These are phyloP conservation scores for Dromiciops gliroides DNA, from an alignment of 2,113 vertebrate species.

Conservation along the genomic window DNA sequence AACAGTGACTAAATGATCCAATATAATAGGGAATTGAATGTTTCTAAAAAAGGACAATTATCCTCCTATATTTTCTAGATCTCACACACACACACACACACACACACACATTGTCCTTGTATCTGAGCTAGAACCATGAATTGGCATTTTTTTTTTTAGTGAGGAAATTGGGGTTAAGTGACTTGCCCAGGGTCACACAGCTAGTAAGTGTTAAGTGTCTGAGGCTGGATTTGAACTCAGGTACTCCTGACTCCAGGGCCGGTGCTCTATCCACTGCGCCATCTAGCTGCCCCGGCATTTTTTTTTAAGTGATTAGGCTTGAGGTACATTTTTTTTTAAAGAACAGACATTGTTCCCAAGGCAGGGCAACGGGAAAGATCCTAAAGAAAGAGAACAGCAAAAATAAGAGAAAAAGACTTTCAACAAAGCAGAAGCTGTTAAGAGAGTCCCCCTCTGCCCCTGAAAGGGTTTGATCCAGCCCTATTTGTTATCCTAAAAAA, in stretches of 20 bases:
- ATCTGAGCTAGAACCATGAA: background rate
- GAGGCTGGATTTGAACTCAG: too few species aligned
- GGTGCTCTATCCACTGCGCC: too few species aligned
- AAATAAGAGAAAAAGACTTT: constrained; percentile 58
- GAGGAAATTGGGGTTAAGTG: too few species aligned
- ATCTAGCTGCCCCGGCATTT: too few species aligned
- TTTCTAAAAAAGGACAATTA: constrained; percentile 55
- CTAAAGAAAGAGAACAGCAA: constrained; percentile 42
- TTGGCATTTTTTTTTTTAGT: constrained; percentile 17
- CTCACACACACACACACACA: background rate
- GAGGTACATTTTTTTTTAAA: constrained; percentile 56
- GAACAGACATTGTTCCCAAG: constrained; percentile 58
- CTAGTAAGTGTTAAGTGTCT: too few species aligned
- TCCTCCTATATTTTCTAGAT: constrained; percentile 53
- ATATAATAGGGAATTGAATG: constrained; percentile 48
- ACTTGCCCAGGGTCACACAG: too few species aligned
- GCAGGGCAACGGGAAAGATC: constrained; percentile 29
- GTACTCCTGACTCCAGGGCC: too few species aligned
- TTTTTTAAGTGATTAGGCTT: constrained; percentile 29
- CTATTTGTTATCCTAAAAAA: constrained; percentile 80
- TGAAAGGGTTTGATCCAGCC: constrained; percentile 71
- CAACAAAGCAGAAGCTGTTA: constrained; percentile 60
- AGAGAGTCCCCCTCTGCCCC: constrained; percentile 52
- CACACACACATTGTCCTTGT: background rate
- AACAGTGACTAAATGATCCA: constrained; percentile 54